Conservation (phyloP, 1,140 invertebrate species). For the Phortica variegata region DNA sequence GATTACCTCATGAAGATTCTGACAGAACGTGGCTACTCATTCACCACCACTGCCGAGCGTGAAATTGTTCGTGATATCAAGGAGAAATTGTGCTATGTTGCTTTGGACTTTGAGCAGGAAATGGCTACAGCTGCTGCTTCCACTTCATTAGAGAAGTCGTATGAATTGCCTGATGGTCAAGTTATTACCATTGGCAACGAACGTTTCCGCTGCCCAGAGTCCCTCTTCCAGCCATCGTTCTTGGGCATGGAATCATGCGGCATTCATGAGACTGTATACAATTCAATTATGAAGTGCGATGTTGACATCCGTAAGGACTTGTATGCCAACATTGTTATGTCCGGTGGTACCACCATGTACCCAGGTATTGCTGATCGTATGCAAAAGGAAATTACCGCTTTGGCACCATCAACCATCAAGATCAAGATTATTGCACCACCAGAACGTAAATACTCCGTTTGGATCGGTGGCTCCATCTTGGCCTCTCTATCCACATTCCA, state of each 20-base stretch:
- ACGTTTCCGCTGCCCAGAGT: constrained; percentile 96
- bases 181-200: constrained; percentile 97
- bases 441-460: constrained; percentile 90
- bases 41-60: constrained; percentile 94
- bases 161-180: constrained; percentile 92
- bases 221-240: constrained; percentile 94
- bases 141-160: constrained; percentile 89
- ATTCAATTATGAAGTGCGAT: constrained; percentile 97
- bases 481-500: constrained; percentile 87
- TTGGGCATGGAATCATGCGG: constrained; percentile 94
- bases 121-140: constrained; percentile 92
- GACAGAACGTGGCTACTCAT: constrained; percentile 93
- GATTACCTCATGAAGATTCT: constrained; percentile 97
- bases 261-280: constrained; percentile 94
- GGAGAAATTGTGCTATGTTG: constrained; percentile 90
- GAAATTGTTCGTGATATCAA: constrained; percentile 97
- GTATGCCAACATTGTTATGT: constrained; percentile 94
- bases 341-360: constrained; percentile 96
- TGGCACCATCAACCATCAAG: constrained; percentile 88
- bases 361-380: constrained; percentile 85
- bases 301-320: constrained; percentile 92
- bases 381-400: constrained; percentile 87
- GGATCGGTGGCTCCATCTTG: constrained; percentile 86
- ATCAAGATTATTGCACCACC: constrained; percentile 94
- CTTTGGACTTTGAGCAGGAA: constrained; percentile 90